These are phyloP conservation scores for Lamproptera curius DNA, from an alignment of 2,888 invertebrate species.

Conservation along the genomic window DNA sequence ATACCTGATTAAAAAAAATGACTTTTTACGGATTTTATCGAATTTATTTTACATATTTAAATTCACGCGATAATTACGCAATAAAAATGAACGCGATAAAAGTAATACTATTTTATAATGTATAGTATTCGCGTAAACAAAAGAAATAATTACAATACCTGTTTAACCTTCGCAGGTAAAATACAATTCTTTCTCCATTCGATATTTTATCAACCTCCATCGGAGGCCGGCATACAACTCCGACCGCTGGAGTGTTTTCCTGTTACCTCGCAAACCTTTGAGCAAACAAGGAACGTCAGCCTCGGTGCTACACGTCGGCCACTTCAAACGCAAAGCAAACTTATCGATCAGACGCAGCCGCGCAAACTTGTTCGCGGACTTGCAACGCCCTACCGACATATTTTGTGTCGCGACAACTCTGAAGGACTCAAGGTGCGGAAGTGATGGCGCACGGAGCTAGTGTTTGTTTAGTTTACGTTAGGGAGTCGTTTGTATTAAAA, in stretches of 20 bases:
- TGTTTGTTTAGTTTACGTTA: not conserved
- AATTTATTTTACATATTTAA: too few relatives aligned
- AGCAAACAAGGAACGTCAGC: too few relatives aligned
- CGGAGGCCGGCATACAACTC: not conserved
- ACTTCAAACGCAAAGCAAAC: constrained; percentile 18
- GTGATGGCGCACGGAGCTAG: constrained; percentile 15
- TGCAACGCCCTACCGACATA: constrained; percentile 30
- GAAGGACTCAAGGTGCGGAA: too few relatives aligned
- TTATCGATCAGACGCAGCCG: constrained; percentile 36
- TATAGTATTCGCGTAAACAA: too few relatives aligned
- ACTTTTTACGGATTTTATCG: too few relatives aligned
- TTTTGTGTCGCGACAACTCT: constrained; percentile 23
- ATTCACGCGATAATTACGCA: not conserved
- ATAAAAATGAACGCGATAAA: too few relatives aligned
- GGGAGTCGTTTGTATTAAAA: not conserved
- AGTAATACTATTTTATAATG: too few relatives aligned
- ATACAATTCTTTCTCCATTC: not conserved
- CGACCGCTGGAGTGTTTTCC: not conserved
- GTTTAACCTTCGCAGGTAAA: too few relatives aligned
- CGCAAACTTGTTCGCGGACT: constrained; percentile 37
- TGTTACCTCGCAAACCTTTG: not conserved
- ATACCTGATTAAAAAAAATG: too few relatives aligned
- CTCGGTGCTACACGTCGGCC: constrained; percentile 1
- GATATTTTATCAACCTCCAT: not conserved
- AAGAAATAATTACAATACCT: too few relatives aligned